These are phyloP conservation scores for Albula goreensis DNA, from an alignment of 2,113 vertebrate species.

Conservation along the genomic window DNA sequence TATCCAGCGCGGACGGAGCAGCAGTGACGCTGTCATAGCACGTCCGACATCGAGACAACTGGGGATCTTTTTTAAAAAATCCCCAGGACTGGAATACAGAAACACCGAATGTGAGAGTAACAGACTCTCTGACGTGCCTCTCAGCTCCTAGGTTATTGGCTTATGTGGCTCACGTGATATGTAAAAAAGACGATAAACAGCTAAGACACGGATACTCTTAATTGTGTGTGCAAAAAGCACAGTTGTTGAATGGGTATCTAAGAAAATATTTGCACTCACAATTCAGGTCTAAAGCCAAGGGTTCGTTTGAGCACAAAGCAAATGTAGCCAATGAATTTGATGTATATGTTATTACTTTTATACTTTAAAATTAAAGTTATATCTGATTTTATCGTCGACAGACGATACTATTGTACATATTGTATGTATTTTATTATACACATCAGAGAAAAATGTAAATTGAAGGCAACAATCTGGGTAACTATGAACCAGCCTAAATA, in stretches of 20 bases:
- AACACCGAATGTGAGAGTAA: conserved; percentile 81
- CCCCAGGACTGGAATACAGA: conserved; percentile 89
- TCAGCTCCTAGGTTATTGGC: conserved; percentile 86
- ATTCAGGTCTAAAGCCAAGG: conserved; percentile 19
- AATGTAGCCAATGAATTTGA: no score
- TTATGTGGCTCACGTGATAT: conserved; percentile 85
- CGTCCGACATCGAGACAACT: conserved; percentile 90
- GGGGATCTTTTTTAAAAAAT: conserved; percentile 89
- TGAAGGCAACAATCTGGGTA: no score
- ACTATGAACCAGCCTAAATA: no score
- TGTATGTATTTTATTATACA: no score
- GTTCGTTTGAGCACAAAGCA: neutral
- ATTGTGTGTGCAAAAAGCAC: conserved; percentile 70
- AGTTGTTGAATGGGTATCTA: conserved; percentile 50
- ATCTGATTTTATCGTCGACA: no score
- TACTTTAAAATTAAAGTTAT: no score
- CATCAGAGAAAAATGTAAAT: no score
- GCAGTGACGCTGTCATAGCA: conserved; percentile 99
- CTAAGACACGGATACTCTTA: conserved; percentile 31
- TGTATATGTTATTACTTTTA: no score
- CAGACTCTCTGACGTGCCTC: conserved; percentile 80
- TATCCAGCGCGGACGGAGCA: conserved; percentile 97
- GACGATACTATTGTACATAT: no score
- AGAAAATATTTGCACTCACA: conserved; percentile 24
- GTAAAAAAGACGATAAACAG: conserved; percentile 87